phyloP scores from a whole-genome alignment of 2,797 vertebrate species.

The Onychomys torridus region DNA sequence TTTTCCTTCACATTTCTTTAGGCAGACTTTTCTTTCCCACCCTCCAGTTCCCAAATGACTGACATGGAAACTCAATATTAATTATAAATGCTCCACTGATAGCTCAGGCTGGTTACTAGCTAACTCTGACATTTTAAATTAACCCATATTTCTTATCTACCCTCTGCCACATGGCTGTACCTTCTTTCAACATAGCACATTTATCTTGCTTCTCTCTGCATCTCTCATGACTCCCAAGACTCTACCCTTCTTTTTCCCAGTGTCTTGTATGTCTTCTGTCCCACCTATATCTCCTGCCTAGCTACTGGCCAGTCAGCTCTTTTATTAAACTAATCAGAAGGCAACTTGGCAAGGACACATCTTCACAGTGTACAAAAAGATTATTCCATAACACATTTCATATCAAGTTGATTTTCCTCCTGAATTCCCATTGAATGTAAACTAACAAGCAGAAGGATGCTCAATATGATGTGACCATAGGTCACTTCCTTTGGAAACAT shows the following conservation, averaged over 20 bases:
- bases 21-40: not conserved
- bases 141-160: not conserved
- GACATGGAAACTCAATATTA: not conserved
- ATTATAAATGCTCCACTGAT: not conserved
- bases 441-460: not conserved
- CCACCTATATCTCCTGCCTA: not conserved
- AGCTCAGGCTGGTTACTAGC: not conserved
- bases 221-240: not conserved
- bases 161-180: not conserved
- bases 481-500: not conserved
- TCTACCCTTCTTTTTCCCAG: not conserved
- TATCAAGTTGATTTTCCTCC: not conserved
- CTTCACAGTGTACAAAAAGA: not conserved
- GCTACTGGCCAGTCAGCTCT: not conserved
- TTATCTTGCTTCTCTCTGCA: not conserved
- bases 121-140: not conserved
- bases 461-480: not conserved
- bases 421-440: not conserved
- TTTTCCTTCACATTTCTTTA: constrained; percentile 5
- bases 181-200: not conserved
- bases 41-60: not conserved
- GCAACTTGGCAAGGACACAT: not conserved
- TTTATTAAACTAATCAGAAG: not conserved
- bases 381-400: not conserved
- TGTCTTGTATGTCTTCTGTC: not conserved